Percentiles rank a stretch among this genome's conserved stretches.
phyloP scores from a whole-genome alignment of 2,113 vertebrate species.

The Alethe diademata region DNA sequence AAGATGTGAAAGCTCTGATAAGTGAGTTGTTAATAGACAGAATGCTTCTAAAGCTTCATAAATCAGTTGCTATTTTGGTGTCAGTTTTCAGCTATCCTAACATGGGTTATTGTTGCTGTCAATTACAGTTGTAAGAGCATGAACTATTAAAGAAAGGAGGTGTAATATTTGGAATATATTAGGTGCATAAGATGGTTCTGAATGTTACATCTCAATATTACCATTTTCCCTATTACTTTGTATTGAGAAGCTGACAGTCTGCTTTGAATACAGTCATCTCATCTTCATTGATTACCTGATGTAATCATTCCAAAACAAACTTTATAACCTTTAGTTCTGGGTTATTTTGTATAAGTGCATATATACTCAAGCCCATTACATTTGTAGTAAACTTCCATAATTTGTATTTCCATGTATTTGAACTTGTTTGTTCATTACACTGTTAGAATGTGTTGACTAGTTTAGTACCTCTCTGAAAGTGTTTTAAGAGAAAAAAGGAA shows the following conservation, averaged over 20 bases:
- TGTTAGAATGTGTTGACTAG: not conserved
- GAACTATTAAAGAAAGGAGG: not conserved
- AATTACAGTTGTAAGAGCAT: not conserved
- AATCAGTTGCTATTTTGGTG: not conserved
- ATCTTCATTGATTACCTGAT: not conserved
- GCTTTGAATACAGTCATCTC: not conserved
- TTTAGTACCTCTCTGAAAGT: not conserved
- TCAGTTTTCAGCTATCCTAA: not conserved
- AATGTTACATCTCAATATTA: not conserved
- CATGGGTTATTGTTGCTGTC: not conserved
- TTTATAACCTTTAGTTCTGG: not conserved
- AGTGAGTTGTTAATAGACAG: not conserved
- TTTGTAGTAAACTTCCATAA: not conserved
- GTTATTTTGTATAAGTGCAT: not conserved
- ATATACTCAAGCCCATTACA: not conserved
- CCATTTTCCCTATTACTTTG: not conserved
- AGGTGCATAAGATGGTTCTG: not conserved
- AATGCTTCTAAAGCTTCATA: not conserved
- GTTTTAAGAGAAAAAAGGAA: not conserved
- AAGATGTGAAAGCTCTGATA: not conserved
- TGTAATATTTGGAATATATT: not conserved
- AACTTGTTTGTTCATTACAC: not conserved
- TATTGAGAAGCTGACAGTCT: not conserved
- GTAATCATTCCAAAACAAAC: not conserved
- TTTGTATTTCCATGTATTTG: not conserved